Conservation (phyloP, 2,113 vertebrate species). For the Grammomys dolichurus region DNA sequence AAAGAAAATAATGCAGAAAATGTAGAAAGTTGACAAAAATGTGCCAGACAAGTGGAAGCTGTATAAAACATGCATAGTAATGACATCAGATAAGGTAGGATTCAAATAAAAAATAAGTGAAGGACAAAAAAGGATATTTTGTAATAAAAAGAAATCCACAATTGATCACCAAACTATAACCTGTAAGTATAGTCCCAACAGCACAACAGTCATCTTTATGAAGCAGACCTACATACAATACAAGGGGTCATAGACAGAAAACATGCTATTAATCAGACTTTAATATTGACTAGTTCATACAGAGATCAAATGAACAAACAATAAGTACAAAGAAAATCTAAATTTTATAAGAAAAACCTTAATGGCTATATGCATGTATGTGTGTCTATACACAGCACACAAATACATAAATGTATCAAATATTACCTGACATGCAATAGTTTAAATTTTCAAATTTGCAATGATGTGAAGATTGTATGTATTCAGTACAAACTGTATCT, state of each 20-base stretch:
- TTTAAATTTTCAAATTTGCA: background rate
- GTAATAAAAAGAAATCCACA: background rate
- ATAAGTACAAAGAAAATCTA: background rate
- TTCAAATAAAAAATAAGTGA: background rate
- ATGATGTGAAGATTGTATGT: background rate
- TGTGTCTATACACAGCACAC: too few species aligned
- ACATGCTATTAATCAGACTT: background rate
- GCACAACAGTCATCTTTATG: background rate
- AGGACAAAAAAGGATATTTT: background rate
- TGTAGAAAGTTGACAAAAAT: conserved; percentile 11
- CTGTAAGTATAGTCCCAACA: background rate
- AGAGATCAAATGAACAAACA: conserved; percentile 18
- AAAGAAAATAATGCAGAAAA: conserved; percentile 9
- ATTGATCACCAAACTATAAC: background rate
- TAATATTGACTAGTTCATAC: background rate
- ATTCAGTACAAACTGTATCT: background rate
- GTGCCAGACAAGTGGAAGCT: background rate
- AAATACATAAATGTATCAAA: background rate
- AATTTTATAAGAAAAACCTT: background rate
- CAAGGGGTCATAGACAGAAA: background rate
- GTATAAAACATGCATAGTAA: background rate
- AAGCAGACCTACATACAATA: conserved; percentile 40
- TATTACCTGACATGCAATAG: background rate
- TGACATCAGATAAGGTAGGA: background rate
- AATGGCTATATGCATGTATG: too few species aligned